Conservation (phyloP, 2,113 vertebrate species). For the Cryptoleucopteryx plumbea region DNA sequence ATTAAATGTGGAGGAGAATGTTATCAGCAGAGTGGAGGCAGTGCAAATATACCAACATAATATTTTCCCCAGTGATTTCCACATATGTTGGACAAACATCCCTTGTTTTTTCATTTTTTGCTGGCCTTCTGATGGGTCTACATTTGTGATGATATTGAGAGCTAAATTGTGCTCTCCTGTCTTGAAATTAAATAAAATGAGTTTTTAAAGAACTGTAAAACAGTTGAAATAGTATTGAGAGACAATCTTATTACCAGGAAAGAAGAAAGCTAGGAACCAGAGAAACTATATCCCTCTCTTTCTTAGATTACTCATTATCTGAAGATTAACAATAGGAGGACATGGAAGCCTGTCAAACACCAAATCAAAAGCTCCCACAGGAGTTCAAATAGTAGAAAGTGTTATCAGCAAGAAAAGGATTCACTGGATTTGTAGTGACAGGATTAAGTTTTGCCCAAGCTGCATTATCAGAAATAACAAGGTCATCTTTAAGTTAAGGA, state of each 20-base stretch:
- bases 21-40: background rate
- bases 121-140: background rate
- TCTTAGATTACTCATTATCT: background rate
- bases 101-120: background rate
- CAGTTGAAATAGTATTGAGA: background rate
- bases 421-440: background rate
- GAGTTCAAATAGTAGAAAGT: background rate
- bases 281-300: background rate
- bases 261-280: background rate
- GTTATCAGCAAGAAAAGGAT: conserved; percentile 14
- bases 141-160: background rate
- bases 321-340: conserved; percentile 1
- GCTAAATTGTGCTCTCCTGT: background rate
- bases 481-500: conserved; percentile 37
- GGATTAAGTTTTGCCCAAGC: conserved; percentile 28
- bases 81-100: background rate
- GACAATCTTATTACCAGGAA: background rate
- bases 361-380: conserved; percentile 2
- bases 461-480: conserved; percentile 20
- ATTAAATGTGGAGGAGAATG: background rate
- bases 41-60: background rate
- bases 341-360: background rate
- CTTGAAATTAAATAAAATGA: background rate
- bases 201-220: background rate
- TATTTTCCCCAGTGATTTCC: background rate